Evolutionary conservation across 2,888 invertebrate species (phyloP).

Genomic region (Thereva unica): DNA sequence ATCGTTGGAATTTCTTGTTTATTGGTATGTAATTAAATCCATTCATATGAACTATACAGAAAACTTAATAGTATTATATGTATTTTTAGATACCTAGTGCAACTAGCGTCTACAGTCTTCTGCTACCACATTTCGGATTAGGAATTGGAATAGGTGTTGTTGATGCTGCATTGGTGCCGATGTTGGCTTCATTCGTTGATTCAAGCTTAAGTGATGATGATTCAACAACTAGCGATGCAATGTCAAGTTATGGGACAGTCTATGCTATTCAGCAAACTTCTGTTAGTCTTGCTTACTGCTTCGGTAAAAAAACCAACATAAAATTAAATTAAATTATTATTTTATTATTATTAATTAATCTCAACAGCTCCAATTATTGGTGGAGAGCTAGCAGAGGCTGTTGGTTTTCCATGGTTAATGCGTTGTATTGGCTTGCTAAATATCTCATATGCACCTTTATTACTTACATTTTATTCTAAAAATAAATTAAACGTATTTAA

Average conservation of each 20-base stretch:
- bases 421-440: conserved; percentile 71
- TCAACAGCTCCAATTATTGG: conserved; percentile 72
- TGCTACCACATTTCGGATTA: conserved; percentile 77
- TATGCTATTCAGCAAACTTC: conserved; percentile 83
- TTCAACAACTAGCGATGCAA: conserved; percentile 44
- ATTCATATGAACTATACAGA: neutral
- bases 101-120: conserved; percentile 64
- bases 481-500: conserved; percentile 52
- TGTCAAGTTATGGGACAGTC: conserved; percentile 74
- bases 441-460: conserved; percentile 69
- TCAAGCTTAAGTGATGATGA: conserved; percentile 53
- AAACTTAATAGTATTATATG: neutral
- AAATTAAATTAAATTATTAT: neutral
- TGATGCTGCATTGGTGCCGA: conserved; percentile 79
- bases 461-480: conserved; percentile 58
- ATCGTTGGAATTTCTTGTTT: conserved; percentile 68
- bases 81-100: conserved; percentile 67
- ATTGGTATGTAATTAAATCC: conserved; percentile 58
- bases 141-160: conserved; percentile 80
- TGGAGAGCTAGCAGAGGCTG: conserved; percentile 68
- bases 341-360: neutral
- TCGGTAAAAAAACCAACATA: conserved; percentile 61
- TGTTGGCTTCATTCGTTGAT: conserved; percentile 75
- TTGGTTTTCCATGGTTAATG: conserved; percentile 78
- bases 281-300: conserved; percentile 77